Base-by-base conservation (phyloP, 2,113 vertebrate species). In the Noctilio leporinus region DNA sequence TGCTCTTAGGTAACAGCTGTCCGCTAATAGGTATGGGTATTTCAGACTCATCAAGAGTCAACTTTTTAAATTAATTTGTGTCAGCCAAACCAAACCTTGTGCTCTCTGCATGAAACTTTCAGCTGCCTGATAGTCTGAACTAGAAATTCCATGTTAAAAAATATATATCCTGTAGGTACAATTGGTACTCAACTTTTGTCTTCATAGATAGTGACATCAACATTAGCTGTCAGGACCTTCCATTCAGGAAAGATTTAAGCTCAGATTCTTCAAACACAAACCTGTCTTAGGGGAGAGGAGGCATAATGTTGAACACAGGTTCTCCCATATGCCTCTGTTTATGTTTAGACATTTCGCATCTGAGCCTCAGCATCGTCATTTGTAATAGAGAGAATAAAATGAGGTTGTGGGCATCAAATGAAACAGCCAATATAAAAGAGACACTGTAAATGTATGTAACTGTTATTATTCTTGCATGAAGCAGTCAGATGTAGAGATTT, bases 91-190 rank as follows among this genome's bases (percentile, higher is more conserved):
- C 91, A 81, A 87, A 45, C 72, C 14, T 5, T 87, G 55, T 89
- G 86, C 72, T 62, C 86, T 94, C 38, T 57, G 30, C 81, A 30
- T 64, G 95, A 64, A 72, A 95, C 28, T 82, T 87, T 96, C 51
- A 96, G 10, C 59, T 92, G 70, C 75, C 16, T 95, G 83, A 93
- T 97, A 65, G 51, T 89, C 81, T 67, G 20, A 87, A 19, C 53
- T 83, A 94, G 47, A 81, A 70, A 72, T 92, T 93, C 91, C 57
- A 91, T 86, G 72, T 89, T 51, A 26, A 65, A 78, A 90, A 73
- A 72, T n/a, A 95, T 43, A 75, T n/a, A 59, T 49, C 5, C 62
- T 12, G 0, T 17, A 4, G 14, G 5, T 40, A 35, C 16, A 10
- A 59, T 81, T 86, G 33, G 51, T 0, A 11, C 0, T 95, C 45